Conservation (phyloP, 92 coral and sea anemone species). For the Palythoa heliodiscus region DNA sequence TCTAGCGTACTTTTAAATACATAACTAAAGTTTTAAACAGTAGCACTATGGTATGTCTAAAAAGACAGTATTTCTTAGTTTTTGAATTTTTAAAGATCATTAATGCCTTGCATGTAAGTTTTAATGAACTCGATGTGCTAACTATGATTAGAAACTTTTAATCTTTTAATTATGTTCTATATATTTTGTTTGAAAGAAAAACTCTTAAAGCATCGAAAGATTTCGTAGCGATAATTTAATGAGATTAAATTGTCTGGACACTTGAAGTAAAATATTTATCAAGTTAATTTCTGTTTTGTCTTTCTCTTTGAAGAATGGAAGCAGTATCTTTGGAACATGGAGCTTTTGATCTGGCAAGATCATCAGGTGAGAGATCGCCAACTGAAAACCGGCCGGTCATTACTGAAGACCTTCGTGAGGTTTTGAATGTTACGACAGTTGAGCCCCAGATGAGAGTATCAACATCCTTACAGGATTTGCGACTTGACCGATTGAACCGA, state of each 20-base stretch:
- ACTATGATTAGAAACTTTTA: no score
- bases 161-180: no score
- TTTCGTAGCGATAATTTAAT: no score
- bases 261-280: not conserved
- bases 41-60: no score
- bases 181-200: no score
- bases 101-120: no score
- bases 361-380: not conserved
- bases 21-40: no score
- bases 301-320: not conserved
- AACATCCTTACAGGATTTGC: slow-evolving; percentile 18
- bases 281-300: not conserved
- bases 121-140: no score
- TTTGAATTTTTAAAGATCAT: no score
- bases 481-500: slow-evolving; percentile 8
- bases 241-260: not conserved
- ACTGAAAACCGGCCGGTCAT: slow-evolving; percentile 20
- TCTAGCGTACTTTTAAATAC: no score
- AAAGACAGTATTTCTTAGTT: no score
- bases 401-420: slow-evolving; percentile 14
- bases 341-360: slow-evolving; percentile 18
- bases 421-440: not conserved
- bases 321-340: not conserved
- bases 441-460: slow-evolving; percentile 3
- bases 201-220: no score